Base-by-base conservation (phyloP, 2,797 vertebrate genomes). In the Botia kubotai region DNA sequence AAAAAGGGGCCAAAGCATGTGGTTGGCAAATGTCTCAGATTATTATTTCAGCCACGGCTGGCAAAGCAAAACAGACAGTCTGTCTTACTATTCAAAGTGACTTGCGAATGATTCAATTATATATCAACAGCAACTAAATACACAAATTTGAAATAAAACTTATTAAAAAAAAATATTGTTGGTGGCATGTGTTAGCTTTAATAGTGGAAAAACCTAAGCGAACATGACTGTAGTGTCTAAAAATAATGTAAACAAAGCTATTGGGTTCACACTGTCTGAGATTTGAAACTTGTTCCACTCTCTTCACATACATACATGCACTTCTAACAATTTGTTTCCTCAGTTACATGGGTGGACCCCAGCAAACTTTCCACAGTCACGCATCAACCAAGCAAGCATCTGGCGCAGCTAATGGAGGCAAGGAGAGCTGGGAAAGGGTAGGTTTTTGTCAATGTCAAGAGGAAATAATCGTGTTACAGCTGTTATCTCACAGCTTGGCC, bases 391-490 rank as follows among this genome's bases (percentile, higher is more conserved):
- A 77, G 69, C 19, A 33, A 26, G 39, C 77, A 72, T 83, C 75
- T 75, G 77, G 57, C 65, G 19, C 6, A 52, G 19, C 75, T 19
- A 52, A n/a, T 53, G 70, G 36, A 50, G 10, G 50, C 11, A 48
- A 43, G 58, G 69, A 74, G 75, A 60, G 72, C 50, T 79, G 39
- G 1, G 60, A 58, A 19, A 62, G 17, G 39, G 19, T 8, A 33
- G 72, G 82, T 81, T 78, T 87, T 80, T 85, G 80, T 86, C 86
- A 87, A 82, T 77, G 86, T 86, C 84, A 83, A 83, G 82, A 23
- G 68, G 80, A 73, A 83, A 76, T 52, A 60, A 82, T 33, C 36
- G 26, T 77, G 67, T 50, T 66, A 74, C 72, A 87, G 79, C 83
- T 83, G 82, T 76, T 79, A 80, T 77, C 83, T 79, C 48, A 79